Evolutionary conservation across 2,113 vertebrate genomes (phyloP).

Genomic region (Eurystomus gularis): DNA sequence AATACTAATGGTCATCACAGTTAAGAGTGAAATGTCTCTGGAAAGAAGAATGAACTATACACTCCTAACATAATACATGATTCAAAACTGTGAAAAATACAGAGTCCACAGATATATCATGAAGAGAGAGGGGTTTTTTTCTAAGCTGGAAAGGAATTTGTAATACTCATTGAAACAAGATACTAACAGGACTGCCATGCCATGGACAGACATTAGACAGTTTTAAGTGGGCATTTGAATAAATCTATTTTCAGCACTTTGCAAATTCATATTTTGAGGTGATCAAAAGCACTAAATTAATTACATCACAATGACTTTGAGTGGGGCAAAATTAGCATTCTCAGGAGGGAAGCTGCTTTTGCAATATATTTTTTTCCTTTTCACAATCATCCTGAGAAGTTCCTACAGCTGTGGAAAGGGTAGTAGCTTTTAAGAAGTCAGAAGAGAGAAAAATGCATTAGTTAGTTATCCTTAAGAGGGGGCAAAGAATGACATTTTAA

Average conservation of each 20-base stretch:
- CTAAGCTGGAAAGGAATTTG: background rate
- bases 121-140: background rate
- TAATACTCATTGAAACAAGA: background rate
- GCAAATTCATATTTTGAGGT: background rate
- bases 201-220: background rate
- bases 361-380: background rate
- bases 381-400: background rate
- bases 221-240: background rate
- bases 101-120: background rate
- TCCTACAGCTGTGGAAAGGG: background rate
- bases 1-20: constrained; percentile 5
- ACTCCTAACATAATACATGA: background rate
- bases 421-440: constrained; percentile 2
- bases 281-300: constrained; percentile 11
- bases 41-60: background rate
- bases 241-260: background rate
- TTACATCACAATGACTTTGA: background rate
- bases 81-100: background rate
- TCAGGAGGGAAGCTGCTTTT: background rate
- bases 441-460: background rate
- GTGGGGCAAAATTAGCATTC: constrained; percentile 2
- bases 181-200: background rate
- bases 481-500: constrained; percentile 63
- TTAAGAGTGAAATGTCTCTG: background rate
- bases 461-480: constrained; percentile 45